A percentile compares a stretch with the other conserved stretches of the same genome.
Conservation (phyloP, 2,113 vertebrate genomes). For the Drymodes brunneopygia region DNA sequence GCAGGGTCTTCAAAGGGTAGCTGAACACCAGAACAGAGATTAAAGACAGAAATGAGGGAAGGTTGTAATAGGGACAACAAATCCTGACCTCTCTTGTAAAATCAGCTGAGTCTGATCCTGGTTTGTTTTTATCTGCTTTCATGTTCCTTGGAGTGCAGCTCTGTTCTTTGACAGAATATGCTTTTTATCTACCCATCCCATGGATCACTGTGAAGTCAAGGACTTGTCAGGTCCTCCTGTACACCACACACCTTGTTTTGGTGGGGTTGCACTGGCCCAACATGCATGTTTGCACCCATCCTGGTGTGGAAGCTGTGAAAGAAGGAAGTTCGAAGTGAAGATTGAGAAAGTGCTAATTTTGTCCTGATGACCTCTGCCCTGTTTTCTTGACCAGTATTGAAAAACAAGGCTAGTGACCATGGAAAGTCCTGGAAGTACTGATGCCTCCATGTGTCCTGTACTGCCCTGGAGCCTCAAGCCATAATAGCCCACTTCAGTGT, state of each 20-base stretch:
- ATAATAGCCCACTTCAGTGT: background rate
- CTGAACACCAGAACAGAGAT: background rate
- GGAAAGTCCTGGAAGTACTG: background rate
- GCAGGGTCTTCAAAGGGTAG: background rate
- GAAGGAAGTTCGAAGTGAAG: background rate
- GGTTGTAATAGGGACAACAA: background rate
- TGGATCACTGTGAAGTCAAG: background rate
- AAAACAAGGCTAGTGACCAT: background rate
- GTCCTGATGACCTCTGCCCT: background rate
- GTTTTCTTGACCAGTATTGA: background rate
- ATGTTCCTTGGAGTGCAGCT: background rate
- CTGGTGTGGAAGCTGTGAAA: background rate
- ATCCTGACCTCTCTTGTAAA: background rate
- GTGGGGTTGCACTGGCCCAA: background rate
- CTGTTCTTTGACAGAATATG: background rate
- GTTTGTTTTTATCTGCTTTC: background rate
- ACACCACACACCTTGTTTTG: background rate
- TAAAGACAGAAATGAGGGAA: background rate
- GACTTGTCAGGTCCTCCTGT: background rate
- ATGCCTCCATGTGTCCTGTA: rapidly evolving
- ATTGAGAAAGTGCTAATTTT: background rate
- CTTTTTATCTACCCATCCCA: background rate
- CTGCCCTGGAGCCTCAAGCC: background rate
- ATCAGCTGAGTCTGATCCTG: background rate
- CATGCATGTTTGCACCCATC: background rate